These are phyloP conservation scores for Tinea trinotella DNA, from an alignment of 2,888 invertebrate species.

Conservation along the genomic window DNA sequence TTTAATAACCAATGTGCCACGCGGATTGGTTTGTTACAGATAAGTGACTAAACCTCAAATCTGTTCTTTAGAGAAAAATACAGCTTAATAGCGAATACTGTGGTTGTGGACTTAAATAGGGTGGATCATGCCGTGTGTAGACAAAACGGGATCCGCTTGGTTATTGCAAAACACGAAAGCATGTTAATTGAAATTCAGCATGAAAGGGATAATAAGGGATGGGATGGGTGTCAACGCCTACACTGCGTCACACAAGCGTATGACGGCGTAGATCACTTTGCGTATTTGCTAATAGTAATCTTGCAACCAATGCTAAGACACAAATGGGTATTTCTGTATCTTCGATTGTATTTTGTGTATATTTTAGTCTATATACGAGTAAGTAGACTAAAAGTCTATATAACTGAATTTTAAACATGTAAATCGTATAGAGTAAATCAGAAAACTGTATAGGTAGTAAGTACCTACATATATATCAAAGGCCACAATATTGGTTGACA, in stretches of 20 bases:
- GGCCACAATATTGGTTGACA: background rate
- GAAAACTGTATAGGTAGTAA: no score
- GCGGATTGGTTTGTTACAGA: background rate
- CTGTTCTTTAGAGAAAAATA: background rate
- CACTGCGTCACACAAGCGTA: slow-evolving; percentile 42
- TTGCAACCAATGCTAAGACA: background rate
- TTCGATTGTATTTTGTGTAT: no score
- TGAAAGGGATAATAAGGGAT: slow-evolving; percentile 68
- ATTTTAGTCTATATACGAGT: no score
- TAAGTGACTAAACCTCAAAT: background rate
- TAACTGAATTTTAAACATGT: no score
- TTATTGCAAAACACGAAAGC: slow-evolving; percentile 64
- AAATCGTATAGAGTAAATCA: no score
- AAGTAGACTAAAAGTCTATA: no score
- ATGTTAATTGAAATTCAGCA: slow-evolving; percentile 70
- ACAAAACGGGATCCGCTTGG: slow-evolving; percentile 43
- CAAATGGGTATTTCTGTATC: no score
- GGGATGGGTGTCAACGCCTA: slow-evolving; percentile 32
- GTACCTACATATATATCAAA: no score
- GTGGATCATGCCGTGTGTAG: slow-evolving; percentile 29
- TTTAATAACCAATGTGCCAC: no score
- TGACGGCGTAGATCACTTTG: slow-evolving; percentile 38
- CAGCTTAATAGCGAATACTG: background rate
- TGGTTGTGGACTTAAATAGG: background rate
- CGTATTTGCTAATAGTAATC: background rate